phyloP scores from a whole-genome alignment of 2,888 invertebrate genomes.

The Plemyria rubiginata region DNA sequence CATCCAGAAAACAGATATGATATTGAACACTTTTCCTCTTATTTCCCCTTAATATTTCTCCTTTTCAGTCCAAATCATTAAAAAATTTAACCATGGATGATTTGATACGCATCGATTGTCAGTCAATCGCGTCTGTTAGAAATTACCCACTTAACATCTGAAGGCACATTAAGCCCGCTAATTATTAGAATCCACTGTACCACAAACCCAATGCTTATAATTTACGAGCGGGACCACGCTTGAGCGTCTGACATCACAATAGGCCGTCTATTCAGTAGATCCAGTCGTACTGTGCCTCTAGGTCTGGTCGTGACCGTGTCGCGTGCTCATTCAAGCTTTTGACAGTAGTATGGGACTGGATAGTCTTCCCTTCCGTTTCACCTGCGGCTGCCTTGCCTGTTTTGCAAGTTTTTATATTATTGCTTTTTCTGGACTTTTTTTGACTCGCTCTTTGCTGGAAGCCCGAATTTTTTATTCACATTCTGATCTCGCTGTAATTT shows the following conservation, averaged over 20 bases:
- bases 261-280: conserved; percentile 64
- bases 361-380: conserved; percentile 25
- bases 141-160: background rate
- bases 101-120: background rate
- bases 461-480: too few species aligned
- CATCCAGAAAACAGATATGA: too few species aligned
- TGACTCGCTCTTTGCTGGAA: too few species aligned
- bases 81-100: background rate
- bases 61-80: too few species aligned
- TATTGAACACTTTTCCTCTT: too few species aligned
- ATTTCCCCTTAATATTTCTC: too few species aligned
- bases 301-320: conserved; percentile 53
- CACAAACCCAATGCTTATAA: conserved; percentile 47
- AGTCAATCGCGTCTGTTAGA: background rate
- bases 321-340: conserved; percentile 39
- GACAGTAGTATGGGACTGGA: conserved; percentile 29
- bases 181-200: conserved; percentile 40
- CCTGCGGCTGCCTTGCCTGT: conserved; percentile 6
- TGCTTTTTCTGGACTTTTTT: too few species aligned
- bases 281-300: conserved; percentile 42
- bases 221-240: conserved; percentile 57
- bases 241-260: conserved; percentile 69
- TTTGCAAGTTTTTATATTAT: background rate
- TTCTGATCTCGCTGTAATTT: too few species aligned
- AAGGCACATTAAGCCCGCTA: background rate